Percentiles rank a stretch among this genome's conserved stretches.
Conservation (phyloP, 2,113 vertebrate species). For the Oxygymnocypris stewartii region DNA sequence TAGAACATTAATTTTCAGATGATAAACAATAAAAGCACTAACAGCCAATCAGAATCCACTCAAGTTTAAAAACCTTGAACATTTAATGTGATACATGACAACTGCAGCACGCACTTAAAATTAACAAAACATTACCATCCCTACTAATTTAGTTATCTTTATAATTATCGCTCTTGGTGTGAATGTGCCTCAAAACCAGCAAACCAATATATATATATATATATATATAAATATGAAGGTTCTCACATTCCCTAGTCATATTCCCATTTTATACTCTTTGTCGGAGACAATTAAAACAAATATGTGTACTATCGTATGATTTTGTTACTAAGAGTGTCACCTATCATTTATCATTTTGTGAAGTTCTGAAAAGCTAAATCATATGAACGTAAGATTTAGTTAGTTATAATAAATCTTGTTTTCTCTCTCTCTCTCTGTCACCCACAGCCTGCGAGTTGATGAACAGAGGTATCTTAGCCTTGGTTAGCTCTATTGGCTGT, state of each 20-base stretch:
- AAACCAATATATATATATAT: too few relatives aligned
- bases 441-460: slow-evolving; percentile 95
- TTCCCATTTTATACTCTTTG: not conserved
- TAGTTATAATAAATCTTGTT: too few relatives aligned
- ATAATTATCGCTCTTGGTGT: not conserved
- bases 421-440: slow-evolving; percentile 52
- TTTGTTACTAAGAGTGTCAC: not conserved
- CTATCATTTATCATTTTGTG: not conserved
- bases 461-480: slow-evolving; percentile 96
- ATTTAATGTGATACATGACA: not conserved
- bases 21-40: not conserved
- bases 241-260: not conserved
- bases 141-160: not conserved
- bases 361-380: not conserved
- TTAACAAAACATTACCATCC: not conserved
- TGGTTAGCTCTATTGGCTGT: slow-evolving; percentile 97
- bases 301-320: not conserved
- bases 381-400: too few relatives aligned
- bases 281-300: not conserved
- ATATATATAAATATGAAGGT: too few relatives aligned
- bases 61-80: not conserved
- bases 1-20: not conserved
- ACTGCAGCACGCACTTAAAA: not conserved
- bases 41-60: not conserved
- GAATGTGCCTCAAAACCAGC: not conserved